Conservation (phyloP, 2,888 invertebrate genomes). For the Noctua janthina region DNA sequence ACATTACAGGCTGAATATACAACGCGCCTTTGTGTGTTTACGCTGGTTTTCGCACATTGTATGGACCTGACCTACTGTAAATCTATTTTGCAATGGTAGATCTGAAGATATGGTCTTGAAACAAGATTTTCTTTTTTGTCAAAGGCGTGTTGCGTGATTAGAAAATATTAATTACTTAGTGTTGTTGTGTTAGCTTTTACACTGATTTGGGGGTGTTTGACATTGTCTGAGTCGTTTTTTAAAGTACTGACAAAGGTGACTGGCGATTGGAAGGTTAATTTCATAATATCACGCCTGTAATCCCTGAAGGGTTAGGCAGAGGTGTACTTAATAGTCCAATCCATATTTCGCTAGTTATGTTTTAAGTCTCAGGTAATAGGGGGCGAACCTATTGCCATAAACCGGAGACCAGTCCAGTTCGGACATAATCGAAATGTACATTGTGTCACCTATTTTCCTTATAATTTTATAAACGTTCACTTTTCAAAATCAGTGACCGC, state of each 20-base stretch:
- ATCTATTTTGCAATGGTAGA: not conserved
- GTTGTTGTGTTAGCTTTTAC: constrained; percentile 22
- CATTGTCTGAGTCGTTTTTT: constrained; percentile 9
- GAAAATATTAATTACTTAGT: constrained; percentile 37
- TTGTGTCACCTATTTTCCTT: no score
- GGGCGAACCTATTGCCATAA: no score
- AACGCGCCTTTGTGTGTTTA: not conserved
- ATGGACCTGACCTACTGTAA: not conserved
- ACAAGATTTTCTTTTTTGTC: constrained; percentile 10
- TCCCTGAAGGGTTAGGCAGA: not conserved
- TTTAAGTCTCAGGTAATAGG: not conserved
- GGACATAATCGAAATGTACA: no score
- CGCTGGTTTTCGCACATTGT: not conserved
- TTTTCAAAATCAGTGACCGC: no score
- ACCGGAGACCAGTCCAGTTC: no score
- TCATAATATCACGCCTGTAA: not conserved
- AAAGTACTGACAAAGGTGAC: not conserved
- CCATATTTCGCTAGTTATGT: not conserved
- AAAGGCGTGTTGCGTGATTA: constrained; percentile 38
- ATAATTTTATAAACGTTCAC: no score
- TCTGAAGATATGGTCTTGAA: constrained; percentile 14
- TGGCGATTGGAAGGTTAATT: not conserved
- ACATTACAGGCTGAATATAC: not conserved
- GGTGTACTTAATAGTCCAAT: not conserved
- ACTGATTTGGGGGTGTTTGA: constrained; percentile 9